Conservation (phyloP, 2,113 vertebrate genomes). For the Bolborhynchus lineola region DNA sequence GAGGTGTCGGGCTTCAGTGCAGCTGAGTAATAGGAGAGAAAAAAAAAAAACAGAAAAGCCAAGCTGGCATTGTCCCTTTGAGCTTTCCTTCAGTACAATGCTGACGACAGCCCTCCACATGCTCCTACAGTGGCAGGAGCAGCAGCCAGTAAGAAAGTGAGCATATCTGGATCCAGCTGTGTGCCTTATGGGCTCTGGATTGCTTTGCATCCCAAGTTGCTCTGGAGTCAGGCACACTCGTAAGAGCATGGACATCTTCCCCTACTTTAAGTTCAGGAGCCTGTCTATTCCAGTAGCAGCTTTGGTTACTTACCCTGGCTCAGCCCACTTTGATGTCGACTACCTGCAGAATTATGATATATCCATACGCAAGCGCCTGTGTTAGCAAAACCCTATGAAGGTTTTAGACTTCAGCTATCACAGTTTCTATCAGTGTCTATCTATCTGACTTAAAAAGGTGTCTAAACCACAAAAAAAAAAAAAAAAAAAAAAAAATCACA, state of each 20-base stretch:
- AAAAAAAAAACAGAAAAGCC: not conserved
- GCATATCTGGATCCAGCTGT: not conserved
- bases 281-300: not conserved
- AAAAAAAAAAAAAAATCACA: not conserved
- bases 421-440: not conserved
- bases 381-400: not conserved
- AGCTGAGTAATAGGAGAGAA: not conserved
- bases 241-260: not conserved
- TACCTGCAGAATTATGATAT: not conserved
- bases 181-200: not conserved
- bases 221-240: not conserved
- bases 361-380: not conserved
- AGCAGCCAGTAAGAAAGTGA: not conserved
- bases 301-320: not conserved
- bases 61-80: slow-evolving; percentile 1
- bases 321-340: accelerated
- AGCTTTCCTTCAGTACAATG: not conserved
- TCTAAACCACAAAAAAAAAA: too few relatives aligned
- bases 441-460: not conserved
- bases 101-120: not conserved
- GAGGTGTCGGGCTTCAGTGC: slow-evolving; percentile 57
- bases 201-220: not conserved
- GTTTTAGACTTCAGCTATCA: not conserved
- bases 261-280: not conserved
- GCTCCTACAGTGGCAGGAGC: not conserved